phyloP scores from a whole-genome alignment of 1,140 invertebrate species.

The Dryas iulia region DNA sequence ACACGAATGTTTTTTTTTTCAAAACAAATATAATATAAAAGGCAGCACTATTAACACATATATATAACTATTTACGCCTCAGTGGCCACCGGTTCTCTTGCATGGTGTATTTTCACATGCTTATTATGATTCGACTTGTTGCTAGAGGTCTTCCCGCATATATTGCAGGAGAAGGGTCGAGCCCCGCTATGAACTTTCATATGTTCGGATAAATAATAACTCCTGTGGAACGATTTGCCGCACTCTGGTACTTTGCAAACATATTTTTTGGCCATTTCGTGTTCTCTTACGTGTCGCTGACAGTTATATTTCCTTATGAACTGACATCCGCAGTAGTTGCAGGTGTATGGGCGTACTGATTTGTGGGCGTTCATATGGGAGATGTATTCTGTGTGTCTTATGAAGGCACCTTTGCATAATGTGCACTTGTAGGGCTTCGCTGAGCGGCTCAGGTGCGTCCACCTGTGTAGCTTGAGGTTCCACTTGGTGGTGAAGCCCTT shows the following conservation, averaged over 20 bases:
- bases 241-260: conserved; percentile 90
- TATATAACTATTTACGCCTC: conserved; percentile 91
- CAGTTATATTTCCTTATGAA: conserved; percentile 97
- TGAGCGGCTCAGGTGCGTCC: conserved; percentile 92
- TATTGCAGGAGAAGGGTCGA: conserved; percentile 91
- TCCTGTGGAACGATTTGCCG: conserved; percentile 91
- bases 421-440: conserved; percentile 93
- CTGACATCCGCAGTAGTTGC: conserved; percentile 95
- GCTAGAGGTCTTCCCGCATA: conserved; percentile 92
- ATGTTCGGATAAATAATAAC: conserved; percentile 93
- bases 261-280: conserved; percentile 93
- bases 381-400: conserved; percentile 88
- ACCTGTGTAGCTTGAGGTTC: conserved; percentile 93
- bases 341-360: conserved; percentile 90
- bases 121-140: conserved; percentile 95
- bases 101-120: conserved; percentile 93
- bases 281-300: conserved; percentile 93
- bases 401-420: conserved; percentile 90
- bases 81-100: conserved; percentile 90
- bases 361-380: conserved; percentile 92
- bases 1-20: not conserved
- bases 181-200: conserved; percentile 90
- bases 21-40: too few relatives aligned
- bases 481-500: conserved; percentile 93
- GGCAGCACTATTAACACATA: conserved; percentile 10